Conservation (phyloP, 2,797 vertebrate genomes). For the Sebastes steindachneri region DNA sequence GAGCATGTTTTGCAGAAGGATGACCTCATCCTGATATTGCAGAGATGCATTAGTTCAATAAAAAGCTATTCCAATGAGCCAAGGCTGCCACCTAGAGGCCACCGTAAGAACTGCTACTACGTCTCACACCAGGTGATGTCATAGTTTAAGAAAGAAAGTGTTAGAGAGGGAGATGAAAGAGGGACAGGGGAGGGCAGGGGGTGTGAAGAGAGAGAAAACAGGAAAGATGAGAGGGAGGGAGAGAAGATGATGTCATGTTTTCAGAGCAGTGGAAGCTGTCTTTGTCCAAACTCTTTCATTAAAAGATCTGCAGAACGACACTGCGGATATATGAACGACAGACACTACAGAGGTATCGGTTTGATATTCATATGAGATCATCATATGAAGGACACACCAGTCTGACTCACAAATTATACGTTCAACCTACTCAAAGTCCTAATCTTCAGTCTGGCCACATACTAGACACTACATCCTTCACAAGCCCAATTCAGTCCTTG, state of each 20-base stretch:
- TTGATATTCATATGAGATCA: background rate
- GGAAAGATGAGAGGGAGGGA: constrained; percentile 29
- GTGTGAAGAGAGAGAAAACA: constrained; percentile 47
- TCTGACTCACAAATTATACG: background rate
- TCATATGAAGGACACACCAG: background rate
- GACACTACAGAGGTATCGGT: background rate
- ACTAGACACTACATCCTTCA: constrained; percentile 16
- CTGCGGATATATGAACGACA: constrained; percentile 1
- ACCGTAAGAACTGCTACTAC: constrained; percentile 64
- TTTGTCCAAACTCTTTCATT: constrained; percentile 57
- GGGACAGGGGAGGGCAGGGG: constrained; percentile 23
- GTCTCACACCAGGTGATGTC: constrained; percentile 74
- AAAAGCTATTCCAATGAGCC: constrained; percentile 25
- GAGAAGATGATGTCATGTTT: constrained; percentile 73
- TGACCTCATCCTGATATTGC: constrained; percentile 71
- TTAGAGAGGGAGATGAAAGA: constrained; percentile 44
- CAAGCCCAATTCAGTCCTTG: constrained; percentile 32
- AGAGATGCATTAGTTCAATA: constrained; percentile 20
- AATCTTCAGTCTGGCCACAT: constrained; percentile 14
- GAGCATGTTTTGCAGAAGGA: constrained; percentile 45
- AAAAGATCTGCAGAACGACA: constrained; percentile 14
- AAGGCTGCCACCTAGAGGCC: constrained; percentile 69
- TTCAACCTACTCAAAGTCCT: constrained; percentile 5
- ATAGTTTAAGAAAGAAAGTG: constrained; percentile 71
- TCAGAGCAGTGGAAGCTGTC: constrained; percentile 33